phyloP scores from a whole-genome alignment of 2,113 vertebrate genomes.

The Carlito syrichta region DNA sequence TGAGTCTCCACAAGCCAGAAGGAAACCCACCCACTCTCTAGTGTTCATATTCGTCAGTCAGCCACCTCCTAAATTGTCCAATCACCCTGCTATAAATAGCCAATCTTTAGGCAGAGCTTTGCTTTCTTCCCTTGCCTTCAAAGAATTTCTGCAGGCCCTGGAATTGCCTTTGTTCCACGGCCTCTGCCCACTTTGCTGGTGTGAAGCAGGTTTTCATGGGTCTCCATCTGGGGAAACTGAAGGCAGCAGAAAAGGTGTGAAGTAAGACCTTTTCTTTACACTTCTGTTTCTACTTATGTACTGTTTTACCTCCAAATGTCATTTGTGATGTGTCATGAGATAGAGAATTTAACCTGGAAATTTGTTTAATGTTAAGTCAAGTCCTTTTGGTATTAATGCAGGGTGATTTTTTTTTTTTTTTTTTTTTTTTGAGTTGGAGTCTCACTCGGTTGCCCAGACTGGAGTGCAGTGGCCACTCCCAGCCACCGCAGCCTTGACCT shows the following conservation, averaged over 20 bases:
- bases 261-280: neutral
- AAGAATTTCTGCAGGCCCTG: neutral
- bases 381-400: neutral
- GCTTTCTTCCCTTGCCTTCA: neutral
- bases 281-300: neutral
- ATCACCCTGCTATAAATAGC: neutral
- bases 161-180: neutral
- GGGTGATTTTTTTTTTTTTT: neutral
- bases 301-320: neutral
- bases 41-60: neutral
- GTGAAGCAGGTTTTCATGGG: neutral
- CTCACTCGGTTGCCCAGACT: too few species aligned
- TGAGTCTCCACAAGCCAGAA: neutral
- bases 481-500: too few species aligned
- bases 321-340: neutral
- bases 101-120: neutral
- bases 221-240: neutral
- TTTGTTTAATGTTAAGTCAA: neutral
- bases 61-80: neutral
- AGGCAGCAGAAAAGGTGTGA: neutral
- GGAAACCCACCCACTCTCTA: neutral
- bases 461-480: too few species aligned
- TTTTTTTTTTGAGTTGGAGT: too few species aligned
- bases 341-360: neutral
- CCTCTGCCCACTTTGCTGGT: neutral